These are phyloP conservation scores for Myotis yumanensis DNA, from an alignment of 2,113 vertebrate genomes.

Conservation along the genomic window DNA sequence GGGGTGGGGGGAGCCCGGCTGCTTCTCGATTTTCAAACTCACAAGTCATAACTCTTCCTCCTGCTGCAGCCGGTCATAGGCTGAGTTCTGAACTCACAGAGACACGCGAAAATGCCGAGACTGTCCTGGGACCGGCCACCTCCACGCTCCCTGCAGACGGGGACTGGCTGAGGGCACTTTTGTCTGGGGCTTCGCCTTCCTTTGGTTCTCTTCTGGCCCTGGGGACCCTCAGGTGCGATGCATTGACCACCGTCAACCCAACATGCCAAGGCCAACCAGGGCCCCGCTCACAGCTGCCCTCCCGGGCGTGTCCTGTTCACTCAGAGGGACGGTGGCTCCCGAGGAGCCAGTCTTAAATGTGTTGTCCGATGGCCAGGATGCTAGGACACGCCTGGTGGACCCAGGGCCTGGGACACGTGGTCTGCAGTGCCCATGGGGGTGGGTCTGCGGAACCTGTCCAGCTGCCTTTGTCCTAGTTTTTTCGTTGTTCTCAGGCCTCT, in stretches of 20 bases:
- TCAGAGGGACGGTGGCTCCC: rapidly evolving
- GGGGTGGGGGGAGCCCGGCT: not conserved
- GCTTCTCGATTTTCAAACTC: constrained; percentile 47
- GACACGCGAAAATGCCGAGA: not conserved
- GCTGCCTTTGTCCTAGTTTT: too few species aligned
- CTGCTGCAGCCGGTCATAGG: not conserved
- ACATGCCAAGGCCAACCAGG: rapidly evolving
- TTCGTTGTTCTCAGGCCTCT: too few species aligned
- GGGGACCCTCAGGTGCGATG: rapidly evolving
- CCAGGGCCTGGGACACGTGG: rapidly evolving
- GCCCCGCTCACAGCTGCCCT: rapidly evolving
- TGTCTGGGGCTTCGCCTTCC: too few species aligned
- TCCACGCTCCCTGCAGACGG: rapidly evolving
- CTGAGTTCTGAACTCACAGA: not conserved
- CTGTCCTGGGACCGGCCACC: not conserved
- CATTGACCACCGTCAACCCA: not conserved
- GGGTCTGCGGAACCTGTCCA: rapidly evolving
- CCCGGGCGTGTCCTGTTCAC: rapidly evolving
- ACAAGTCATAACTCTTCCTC: constrained; percentile 68
- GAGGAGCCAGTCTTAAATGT: rapidly evolving
- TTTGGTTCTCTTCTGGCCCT: not conserved
- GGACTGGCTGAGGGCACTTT: rapidly evolving
- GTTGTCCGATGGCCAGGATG: rapidly evolving
- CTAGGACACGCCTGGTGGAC: not conserved
- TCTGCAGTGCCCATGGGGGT: rapidly evolving